These are phyloP conservation scores for Camelus bactrianus DNA, from an alignment of 2,113 vertebrate genomes.

Conservation along the genomic window DNA sequence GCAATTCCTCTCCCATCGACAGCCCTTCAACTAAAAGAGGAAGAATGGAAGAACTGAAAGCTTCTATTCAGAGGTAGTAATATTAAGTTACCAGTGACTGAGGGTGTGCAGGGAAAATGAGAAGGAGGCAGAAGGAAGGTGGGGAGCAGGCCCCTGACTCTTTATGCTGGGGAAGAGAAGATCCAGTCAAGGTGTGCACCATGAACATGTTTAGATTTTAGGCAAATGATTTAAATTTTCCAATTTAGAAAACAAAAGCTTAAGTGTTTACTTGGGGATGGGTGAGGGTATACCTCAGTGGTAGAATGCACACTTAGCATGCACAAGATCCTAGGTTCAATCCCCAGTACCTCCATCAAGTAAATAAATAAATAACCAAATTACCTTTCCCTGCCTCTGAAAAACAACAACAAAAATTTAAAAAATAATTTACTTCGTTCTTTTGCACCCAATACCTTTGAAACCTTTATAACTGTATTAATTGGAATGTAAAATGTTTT, in stretches of 20 bases:
- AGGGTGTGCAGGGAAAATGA: background rate
- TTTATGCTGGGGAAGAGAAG: background rate
- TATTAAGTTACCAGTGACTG: slow-evolving; percentile 52
- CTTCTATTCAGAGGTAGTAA: slow-evolving; percentile 54
- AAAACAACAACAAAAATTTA: no score
- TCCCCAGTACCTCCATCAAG: no score
- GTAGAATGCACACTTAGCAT: no score
- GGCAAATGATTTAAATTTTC: background rate
- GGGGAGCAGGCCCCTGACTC: accelerated
- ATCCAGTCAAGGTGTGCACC: background rate
- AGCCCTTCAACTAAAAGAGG: slow-evolving; percentile 46
- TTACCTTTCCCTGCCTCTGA: no score
- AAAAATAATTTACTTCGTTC: background rate
- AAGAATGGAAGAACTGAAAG: slow-evolving; percentile 62
- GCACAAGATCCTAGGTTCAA: no score
- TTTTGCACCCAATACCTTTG: background rate
- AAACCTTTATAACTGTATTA: background rate
- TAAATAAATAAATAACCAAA: no score
- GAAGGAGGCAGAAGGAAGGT: background rate
- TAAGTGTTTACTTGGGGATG: background rate
- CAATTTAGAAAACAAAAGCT: slow-evolving; percentile 5
- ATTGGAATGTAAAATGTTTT: background rate
- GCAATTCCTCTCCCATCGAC: slow-evolving; percentile 61
- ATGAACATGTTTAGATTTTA: background rate
- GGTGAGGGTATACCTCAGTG: no score